Percentiles rank a stretch among this genome's conserved stretches.
These are phyloP conservation scores for Rambutsinella grinnellia DNA, from an alignment of 2,888 invertebrate genomes.

Conservation along the genomic window DNA sequence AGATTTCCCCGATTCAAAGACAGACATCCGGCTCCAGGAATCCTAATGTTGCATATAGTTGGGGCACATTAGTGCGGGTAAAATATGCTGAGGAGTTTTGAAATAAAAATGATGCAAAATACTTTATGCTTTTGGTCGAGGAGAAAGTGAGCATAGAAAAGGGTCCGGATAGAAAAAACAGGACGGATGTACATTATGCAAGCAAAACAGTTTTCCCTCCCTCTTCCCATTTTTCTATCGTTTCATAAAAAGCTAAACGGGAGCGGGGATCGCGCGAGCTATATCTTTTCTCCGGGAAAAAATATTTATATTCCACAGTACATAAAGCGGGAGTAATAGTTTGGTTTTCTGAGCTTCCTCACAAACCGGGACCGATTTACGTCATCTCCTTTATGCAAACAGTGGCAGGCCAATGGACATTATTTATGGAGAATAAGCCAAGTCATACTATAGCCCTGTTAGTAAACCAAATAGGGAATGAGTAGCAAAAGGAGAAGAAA, in stretches of 20 bases:
- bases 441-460: not conserved
- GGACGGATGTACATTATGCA: conserved; percentile 26
- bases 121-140: not conserved
- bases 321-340: conserved; percentile 5
- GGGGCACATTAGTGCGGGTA: not conserved
- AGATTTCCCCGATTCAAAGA: conserved; percentile 32
- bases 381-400: conserved; percentile 20
- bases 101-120: not conserved
- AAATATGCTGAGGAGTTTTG: not conserved
- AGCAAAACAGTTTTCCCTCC: conserved; percentile 28
- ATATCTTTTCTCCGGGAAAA: not conserved
- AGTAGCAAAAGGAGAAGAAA: conserved; percentile 20
- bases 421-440: conserved; percentile 33
- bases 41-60: conserved; percentile 13
- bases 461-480: conserved; percentile 11
- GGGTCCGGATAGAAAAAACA: not conserved
- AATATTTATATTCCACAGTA: conserved; percentile 6
- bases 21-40: conserved; percentile 37
- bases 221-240: not conserved
- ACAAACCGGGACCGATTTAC: conserved; percentile 15
- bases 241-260: not conserved
- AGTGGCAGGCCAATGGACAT: conserved; percentile 34
- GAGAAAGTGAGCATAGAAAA: not conserved
- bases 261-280: too few species aligned
- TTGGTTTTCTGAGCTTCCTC: not conserved